Base-by-base conservation (phyloP, 2,888 invertebrate genomes). In the Limnephilus rhombicus region DNA sequence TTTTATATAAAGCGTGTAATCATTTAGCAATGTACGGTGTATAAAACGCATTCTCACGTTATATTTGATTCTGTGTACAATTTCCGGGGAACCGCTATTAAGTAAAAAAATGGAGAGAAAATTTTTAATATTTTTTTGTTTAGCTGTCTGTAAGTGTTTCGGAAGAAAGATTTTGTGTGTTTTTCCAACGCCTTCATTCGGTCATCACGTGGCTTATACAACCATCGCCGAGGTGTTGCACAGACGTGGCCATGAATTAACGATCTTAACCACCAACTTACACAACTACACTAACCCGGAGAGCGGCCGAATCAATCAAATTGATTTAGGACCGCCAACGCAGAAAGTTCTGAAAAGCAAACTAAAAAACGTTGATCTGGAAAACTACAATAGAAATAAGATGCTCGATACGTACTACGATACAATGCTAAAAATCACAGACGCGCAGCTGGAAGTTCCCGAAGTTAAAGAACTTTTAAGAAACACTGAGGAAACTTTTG, bases 291-390 rank as follows among this genome's bases (percentile, higher is more conserved):
- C 29, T 9, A 68, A 83, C 2, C 12, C 80, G 24, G 88, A 91
- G 2, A 68, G 68, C 24, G 68, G 68, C 9, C 68, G 24, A 68
- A 24, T 85, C 9, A 95, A 94, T 1, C 95, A 95, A 94, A 95
- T 96, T 9, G 94, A 95, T 89, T 83, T 95, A 0, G 94, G 95
- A 37, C 94, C 95, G 81, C 24, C 94, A 9, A 95, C 94, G 0
- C 95, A 95, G 34, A 81, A 93, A 4, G 49, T 93, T 9, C 94
- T 92, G 93, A 68, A 90, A 31, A 92, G 92, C 12, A 34, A 93
- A 94, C 92, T 5, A 94, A 37, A 83, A 18, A 85, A 53, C 15
- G 37, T 37, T 45, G 81, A 90, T 85, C 13, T 90, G n/a, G 80
- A 15, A 49, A 31, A 34, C 80, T 37, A 80, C 89, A 37, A 80